Percentiles rank a stretch among this genome's conserved stretches.
phyloP scores from a whole-genome alignment of 1,140 invertebrate genomes.

The Eriocheir sinensis region DNA sequence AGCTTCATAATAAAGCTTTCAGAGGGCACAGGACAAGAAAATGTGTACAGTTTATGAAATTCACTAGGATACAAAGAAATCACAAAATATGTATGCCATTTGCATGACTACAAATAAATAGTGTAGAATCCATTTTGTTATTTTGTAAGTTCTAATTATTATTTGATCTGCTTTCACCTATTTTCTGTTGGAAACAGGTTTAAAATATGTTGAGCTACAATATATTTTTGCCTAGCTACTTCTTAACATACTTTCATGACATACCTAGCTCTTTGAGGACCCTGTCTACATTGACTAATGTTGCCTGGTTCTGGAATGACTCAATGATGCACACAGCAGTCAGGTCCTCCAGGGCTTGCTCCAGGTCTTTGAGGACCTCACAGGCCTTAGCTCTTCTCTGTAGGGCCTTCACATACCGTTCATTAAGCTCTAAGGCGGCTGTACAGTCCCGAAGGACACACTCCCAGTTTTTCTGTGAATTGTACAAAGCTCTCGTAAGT shows the following conservation, averaged over 20 bases:
- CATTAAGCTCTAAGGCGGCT: conserved; percentile 92
- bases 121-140: too few species aligned
- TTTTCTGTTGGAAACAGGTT: too few species aligned
- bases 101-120: too few species aligned
- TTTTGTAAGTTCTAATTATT: too few species aligned
- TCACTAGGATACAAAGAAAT: too few species aligned
- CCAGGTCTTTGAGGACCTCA: conserved; percentile 89
- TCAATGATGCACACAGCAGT: conserved; percentile 95
- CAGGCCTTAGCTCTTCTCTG: conserved; percentile 91
- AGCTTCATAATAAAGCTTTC: too few species aligned
- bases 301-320: conserved; percentile 90
- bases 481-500: not conserved
- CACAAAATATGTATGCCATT: too few species aligned
- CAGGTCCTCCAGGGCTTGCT: conserved; percentile 93
- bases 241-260: conserved; percentile 79
- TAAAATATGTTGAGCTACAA: too few species aligned
- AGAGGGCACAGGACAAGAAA: too few species aligned
- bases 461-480: conserved; percentile 89
- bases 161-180: too few species aligned
- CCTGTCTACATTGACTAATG: conserved; percentile 91
- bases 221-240: not conserved
- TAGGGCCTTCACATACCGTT: conserved; percentile 94
- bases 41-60: too few species aligned
- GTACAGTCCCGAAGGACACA: conserved; percentile 93
- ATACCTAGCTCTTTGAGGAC: conserved; percentile 91